Evolutionary conservation across 1,140 invertebrate species (phyloP).

Genomic region (Aplysia californica): DNA sequence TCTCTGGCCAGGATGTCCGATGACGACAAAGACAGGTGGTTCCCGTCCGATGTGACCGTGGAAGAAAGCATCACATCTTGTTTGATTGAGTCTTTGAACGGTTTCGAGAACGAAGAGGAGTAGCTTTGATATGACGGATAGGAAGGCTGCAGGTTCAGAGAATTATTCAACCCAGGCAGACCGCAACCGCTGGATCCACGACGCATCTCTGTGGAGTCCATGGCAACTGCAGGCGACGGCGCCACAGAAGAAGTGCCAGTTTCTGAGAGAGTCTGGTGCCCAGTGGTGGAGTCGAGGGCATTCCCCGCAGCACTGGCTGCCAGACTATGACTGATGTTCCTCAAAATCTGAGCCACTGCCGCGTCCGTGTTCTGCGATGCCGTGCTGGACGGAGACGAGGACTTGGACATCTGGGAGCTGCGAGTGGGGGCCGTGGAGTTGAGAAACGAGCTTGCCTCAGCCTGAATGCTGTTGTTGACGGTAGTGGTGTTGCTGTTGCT

Average conservation of each 20-base stretch:
- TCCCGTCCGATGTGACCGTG: slow-evolving; percentile 5
- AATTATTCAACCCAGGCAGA: not conserved
- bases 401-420: slow-evolving; percentile 11
- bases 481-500: too few relatives aligned
- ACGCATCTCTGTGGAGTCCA: not conserved
- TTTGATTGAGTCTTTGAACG: slow-evolving; percentile 32
- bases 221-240: not conserved
- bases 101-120: slow-evolving; percentile 1
- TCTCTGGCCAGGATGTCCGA: not conserved
- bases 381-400: slow-evolving; percentile 27
- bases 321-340: slow-evolving; percentile 39
- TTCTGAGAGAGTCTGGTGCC: too few relatives aligned
- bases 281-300: not conserved
- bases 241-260: not conserved
- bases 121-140: slow-evolving; percentile 3
- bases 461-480: slow-evolving; percentile 15
- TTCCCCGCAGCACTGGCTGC: not conserved
- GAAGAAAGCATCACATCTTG: slow-evolving; percentile 38
- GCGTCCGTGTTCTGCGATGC: slow-evolving; percentile 33
- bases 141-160: not conserved
- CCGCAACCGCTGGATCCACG: not conserved
- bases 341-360: slow-evolving; percentile 45
- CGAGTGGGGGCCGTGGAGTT: slow-evolving; percentile 1
- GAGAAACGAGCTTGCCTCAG: slow-evolving; percentile 4
- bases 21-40: not conserved